Evolutionary conservation across 2,113 vertebrate genomes (phyloP).

Genomic region (Tetrao urogallus): DNA sequence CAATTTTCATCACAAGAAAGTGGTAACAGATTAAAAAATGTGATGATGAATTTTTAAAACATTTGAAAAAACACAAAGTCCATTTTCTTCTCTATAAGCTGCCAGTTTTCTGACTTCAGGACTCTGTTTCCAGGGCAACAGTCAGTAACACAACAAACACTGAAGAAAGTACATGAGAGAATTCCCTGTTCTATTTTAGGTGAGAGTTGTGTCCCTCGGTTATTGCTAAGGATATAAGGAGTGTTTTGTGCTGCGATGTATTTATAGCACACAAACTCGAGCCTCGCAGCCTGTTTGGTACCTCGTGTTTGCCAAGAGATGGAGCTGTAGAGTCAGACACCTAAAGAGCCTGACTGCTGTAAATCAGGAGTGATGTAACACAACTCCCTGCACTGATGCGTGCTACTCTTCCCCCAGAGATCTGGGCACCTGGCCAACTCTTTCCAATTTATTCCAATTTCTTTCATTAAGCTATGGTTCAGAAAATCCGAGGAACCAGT

Average conservation of each 20-base stretch:
- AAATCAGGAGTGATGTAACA: background rate
- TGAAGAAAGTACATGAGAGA: background rate
- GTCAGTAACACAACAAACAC: slow-evolving; percentile 20
- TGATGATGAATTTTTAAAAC: background rate
- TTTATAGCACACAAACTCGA: background rate
- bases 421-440: background rate
- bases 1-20: background rate
- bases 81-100: background rate
- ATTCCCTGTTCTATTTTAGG: slow-evolving; percentile 54
- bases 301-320: slow-evolving; percentile 39
- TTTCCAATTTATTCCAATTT: slow-evolving; percentile 30
- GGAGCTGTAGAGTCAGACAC: slow-evolving; percentile 47
- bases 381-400: background rate
- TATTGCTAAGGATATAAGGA: slow-evolving; percentile 22
- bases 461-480: background rate
- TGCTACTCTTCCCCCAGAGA: background rate
- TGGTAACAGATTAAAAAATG: background rate
- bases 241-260: background rate
- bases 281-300: background rate
- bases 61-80: background rate
- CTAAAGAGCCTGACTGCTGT: background rate
- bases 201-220: background rate
- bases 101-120: background rate
- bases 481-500: slow-evolving; percentile 25
- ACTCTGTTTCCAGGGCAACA: slow-evolving; percentile 46